Conservation (phyloP, 2,888 invertebrate species). For the Gibbula magus region DNA sequence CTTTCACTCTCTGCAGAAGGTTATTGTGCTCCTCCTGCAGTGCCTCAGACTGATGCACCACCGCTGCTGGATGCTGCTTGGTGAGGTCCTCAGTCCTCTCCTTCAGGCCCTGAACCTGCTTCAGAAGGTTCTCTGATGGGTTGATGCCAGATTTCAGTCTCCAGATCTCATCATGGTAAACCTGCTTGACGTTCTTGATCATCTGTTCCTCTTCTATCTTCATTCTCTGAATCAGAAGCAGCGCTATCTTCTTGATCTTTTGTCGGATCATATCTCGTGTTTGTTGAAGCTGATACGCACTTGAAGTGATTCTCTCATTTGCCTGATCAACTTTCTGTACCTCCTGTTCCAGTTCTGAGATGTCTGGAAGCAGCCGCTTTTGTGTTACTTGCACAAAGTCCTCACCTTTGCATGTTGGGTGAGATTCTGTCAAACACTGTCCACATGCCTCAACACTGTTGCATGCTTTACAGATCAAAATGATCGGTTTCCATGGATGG, state of each 20-base stretch:
- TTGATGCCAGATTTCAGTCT: neutral
- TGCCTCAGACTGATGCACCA: neutral
- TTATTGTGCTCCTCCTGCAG: neutral
- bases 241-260: slow-evolving; percentile 24
- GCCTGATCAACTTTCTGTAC: neutral
- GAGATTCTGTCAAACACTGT: neutral
- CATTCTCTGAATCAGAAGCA: slow-evolving; percentile 29
- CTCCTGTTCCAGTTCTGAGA: neutral
- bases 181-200: neutral
- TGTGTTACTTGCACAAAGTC: neutral
- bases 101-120: neutral
- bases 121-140: neutral
- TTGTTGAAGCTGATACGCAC: neutral
- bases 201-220: slow-evolving; percentile 30
- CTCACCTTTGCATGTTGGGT: neutral
- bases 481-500: neutral
- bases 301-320: neutral
- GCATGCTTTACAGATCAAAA: neutral
- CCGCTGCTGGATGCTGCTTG: neutral
- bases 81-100: neutral
- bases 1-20: neutral
- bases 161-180: neutral
- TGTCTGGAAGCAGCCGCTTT: neutral
- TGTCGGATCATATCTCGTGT: neutral
- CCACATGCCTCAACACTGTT: neutral